A percentile compares a stretch with the other conserved stretches of the same genome.
phyloP scores from a whole-genome alignment of 2,888 invertebrate species.

The Taenaris catops region DNA sequence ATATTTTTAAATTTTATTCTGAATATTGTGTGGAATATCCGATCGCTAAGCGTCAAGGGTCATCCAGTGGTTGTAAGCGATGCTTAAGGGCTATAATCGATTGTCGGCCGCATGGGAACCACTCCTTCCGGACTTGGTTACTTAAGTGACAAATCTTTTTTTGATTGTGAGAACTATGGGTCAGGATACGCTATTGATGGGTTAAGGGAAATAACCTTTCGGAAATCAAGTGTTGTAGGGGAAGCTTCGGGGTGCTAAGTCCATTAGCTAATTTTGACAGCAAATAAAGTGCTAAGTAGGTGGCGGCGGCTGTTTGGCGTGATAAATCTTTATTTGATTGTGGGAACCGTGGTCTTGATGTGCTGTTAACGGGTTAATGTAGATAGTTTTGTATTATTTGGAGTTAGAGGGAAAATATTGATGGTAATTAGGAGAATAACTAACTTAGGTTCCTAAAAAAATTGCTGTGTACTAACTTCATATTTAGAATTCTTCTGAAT shows the following conservation, averaged over 20 bases:
- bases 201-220: constrained; percentile 30
- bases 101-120: constrained; percentile 61
- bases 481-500: too few species aligned
- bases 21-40: too few species aligned
- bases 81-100: constrained; percentile 55
- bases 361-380: too few species aligned
- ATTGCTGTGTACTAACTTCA: too few species aligned
- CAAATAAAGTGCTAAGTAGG: not conserved
- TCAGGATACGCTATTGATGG: constrained; percentile 41
- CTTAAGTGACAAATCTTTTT: constrained; percentile 75
- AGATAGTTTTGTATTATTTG: too few species aligned
- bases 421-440: too few species aligned
- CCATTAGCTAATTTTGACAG: constrained; percentile 5
- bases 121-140: constrained; percentile 49
- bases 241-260: constrained; percentile 8
- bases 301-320: not conserved
- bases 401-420: too few species aligned
- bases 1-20: too few species aligned
- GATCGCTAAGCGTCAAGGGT: constrained; percentile 48
- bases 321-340: constrained; percentile 1
- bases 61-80: constrained; percentile 52
- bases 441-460: too few species aligned
- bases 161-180: constrained; percentile 70
- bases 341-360: constrained; percentile 1
- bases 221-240: constrained; percentile 19